A percentile compares a stretch with the other conserved stretches of the same genome.
These are phyloP conservation scores for Crossocerus cetratus DNA, from an alignment of 2,888 invertebrate species.

Conservation along the genomic window DNA sequence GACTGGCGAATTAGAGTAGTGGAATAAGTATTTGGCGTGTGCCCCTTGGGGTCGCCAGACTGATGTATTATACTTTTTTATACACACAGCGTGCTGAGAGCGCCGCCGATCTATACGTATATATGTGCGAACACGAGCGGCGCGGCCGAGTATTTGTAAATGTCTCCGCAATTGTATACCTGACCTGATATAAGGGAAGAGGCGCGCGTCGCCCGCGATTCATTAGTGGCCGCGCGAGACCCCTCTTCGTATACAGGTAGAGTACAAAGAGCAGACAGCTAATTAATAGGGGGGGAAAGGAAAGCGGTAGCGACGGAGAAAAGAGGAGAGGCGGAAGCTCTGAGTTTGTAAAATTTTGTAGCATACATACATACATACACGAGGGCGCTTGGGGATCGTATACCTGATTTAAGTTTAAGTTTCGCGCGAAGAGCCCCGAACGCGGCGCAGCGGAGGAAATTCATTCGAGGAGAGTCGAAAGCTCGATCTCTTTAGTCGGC, in stretches of 20 bases:
- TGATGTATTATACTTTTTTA: slow-evolving; percentile 75
- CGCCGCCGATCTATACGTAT: too few species aligned
- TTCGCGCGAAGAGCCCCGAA: slow-evolving; percentile 6
- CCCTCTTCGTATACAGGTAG: slow-evolving; percentile 60
- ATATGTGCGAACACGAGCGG: slow-evolving; percentile 55
- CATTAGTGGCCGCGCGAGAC: too few species aligned
- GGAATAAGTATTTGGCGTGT: slow-evolving; percentile 45
- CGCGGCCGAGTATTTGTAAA: slow-evolving; percentile 67
- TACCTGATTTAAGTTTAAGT: slow-evolving; percentile 59
- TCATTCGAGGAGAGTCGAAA: too few species aligned
- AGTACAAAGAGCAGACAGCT: slow-evolving; percentile 67
- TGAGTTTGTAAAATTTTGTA: slow-evolving; percentile 69
- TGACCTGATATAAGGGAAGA: slow-evolving; percentile 51
- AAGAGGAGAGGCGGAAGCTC: not conserved
- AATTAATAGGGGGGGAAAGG: slow-evolving; percentile 54
- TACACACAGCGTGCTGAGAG: slow-evolving; percentile 40
- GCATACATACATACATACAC: slow-evolving; percentile 42
- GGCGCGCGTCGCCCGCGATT: slow-evolving; percentile 52
- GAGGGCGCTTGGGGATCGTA: slow-evolving; percentile 58
- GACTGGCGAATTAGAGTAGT: too few species aligned
- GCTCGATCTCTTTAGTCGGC: too few species aligned
- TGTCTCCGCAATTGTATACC: slow-evolving; percentile 68
- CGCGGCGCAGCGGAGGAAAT: not conserved
- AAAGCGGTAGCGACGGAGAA: slow-evolving; percentile 16
- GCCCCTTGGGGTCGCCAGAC: slow-evolving; percentile 64